Evolutionary conservation across 2,888 invertebrate species (phyloP), one percentile per base, ranked within the genome.

Genomic region (Cheilosia urbana): DNA sequence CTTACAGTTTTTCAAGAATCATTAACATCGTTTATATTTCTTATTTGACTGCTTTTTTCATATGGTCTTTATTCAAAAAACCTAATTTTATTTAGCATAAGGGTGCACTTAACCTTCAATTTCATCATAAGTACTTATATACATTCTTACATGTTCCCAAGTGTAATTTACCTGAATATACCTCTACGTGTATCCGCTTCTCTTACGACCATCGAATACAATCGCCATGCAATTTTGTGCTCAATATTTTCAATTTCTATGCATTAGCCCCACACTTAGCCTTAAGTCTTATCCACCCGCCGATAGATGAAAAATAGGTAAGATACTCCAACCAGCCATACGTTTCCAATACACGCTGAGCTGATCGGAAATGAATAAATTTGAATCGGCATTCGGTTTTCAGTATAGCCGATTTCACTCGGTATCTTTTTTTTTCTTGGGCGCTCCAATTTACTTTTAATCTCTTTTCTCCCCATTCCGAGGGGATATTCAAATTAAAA

Each of bases 331-430:
- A 15, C 24, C 37, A 62, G 34, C 62, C 68, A 68, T 51, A 72
- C 49, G 72, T 76, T 81, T 80, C 68, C 81, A 77, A 85, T 85
- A 77, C 69, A 37, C 60, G 58, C 45, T 72, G 85, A 47, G 58
- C 45, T 72, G 85, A 85, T 81, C 80, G 55, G 68, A 81, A 81
- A 85, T 81, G 85, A 85, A 85, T 85, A 85, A 81, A 85, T 85
- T 85, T 85, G 37, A 85, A 81, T 85, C 72, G 75, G 68, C 81
- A 85, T 65, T n/a, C 45, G 2, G 45, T 6, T 13, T 37, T n/a
- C n/a, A n/a, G 58, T 66, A 27, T 42, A 80, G 62, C 72, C 60
- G 68, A 68, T 81, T 77, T 81, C 66, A 45, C 37, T 37, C 4
- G 13, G 13, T 37, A 13, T 11, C 4, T 3, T 1, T 37, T 13